Base-by-base conservation (phyloP, 2,797 vertebrate genomes). In the Saguinus oedipus region DNA sequence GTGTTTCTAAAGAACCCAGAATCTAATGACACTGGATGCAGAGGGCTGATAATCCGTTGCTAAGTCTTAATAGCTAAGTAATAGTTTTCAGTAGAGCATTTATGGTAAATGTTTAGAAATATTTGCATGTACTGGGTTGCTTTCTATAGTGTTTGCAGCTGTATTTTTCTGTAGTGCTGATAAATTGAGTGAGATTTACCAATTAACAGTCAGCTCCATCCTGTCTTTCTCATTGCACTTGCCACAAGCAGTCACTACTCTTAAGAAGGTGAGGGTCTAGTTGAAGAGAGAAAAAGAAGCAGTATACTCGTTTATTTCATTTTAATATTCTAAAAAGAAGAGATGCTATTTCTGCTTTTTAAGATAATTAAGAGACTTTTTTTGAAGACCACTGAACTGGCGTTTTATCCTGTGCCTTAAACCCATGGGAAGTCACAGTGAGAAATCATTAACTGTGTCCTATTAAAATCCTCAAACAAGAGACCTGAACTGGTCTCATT, bases 401-500 rank as follows among this genome's bases (percentile, higher is more conserved):
- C 79, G 30, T 91, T 95, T 92, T 81, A 93, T 93, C 97, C 80
- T 76, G 15, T 53, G 85, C 53, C 76, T 80, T 80, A 83, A 72
- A 30, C 90, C 89, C 93, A 13, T 22, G 94, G 93, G 96, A 94
- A 90, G 90, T 88, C 94, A 80, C 92, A 70, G 39, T 64, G 82
- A 96, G 92, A 93, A 92, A 94, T 96, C 95, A 92, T 97, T 97
- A 97, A 93, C 95, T 85, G 85, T 50, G 33, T 82, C 94, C 87
- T 95, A 90, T 97, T 90, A 97, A 97, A 97, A 93, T 50, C 93
- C 84, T 91, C 76, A 93, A 97, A 90, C 90, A 84, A 76, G 97
- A 97, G 92, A 74, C 95, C 59, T 90, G 68, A 79, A 42, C 86
- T 89, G 24, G 30, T 86, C n/a, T 80, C 93, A 86, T 27, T 88